phyloP scores from a whole-genome alignment of 2,113 vertebrate genomes.

The Glareola pratincola region DNA sequence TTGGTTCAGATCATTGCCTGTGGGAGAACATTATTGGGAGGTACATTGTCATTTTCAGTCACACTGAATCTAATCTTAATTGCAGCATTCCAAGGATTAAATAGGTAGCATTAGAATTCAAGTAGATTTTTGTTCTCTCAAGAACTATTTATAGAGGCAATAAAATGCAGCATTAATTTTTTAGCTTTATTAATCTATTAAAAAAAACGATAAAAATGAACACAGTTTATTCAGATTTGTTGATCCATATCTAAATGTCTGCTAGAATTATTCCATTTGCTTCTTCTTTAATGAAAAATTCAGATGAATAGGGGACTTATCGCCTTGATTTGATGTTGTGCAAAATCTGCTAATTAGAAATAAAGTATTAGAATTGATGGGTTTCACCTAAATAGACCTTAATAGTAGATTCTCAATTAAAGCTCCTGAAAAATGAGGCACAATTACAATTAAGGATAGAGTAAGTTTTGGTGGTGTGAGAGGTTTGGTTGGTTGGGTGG shows the following conservation, averaged over 20 bases:
- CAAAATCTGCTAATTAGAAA: conserved; percentile 47
- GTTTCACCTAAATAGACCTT: conserved; percentile 25
- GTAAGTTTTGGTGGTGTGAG: not conserved
- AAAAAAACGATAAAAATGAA: not conserved
- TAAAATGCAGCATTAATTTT: conserved; percentile 24
- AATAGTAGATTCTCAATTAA: conserved; percentile 10
- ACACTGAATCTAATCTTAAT: not conserved
- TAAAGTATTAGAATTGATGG: not conserved
- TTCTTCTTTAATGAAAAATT: conserved; percentile 37
- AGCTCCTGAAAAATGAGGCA: not conserved
- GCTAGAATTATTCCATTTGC: conserved; percentile 8
- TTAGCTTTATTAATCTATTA: not conserved
- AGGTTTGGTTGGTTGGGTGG: not conserved
- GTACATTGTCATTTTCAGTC: conserved; percentile 25
- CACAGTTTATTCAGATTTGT: conserved; percentile 10
- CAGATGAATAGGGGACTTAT: conserved; percentile 29
- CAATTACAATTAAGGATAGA: not conserved
- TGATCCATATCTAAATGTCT: conserved; percentile 33
- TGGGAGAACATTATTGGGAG: conserved; percentile 33
- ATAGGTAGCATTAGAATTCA: not conserved
- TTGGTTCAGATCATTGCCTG: conserved; percentile 36
- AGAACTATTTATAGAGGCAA: conserved; percentile 1
- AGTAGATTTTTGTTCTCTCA: conserved; percentile 2
- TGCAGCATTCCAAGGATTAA: conserved; percentile 21
- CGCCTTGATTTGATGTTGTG: conserved; percentile 8